Evolutionary conservation across 2,113 vertebrate species (phyloP).

Genomic region (Scomber scombrus): DNA sequence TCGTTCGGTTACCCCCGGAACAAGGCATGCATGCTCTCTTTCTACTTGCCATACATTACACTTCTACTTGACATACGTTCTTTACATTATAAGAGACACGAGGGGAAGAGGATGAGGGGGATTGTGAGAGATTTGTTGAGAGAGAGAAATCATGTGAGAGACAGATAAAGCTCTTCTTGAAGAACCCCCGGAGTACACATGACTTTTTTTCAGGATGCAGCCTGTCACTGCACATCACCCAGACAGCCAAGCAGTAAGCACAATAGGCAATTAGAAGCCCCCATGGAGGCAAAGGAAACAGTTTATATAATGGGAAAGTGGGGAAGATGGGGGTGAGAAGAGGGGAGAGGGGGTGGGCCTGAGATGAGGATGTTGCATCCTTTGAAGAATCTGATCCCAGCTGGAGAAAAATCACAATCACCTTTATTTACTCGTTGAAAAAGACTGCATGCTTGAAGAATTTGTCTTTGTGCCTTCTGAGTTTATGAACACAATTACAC

Average conservation of each 20-base stretch:
- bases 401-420: constrained; percentile 33
- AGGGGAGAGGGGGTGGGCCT: not conserved
- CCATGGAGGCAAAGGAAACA: constrained; percentile 47
- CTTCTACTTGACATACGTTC: constrained; percentile 38
- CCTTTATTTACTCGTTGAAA: constrained; percentile 44
- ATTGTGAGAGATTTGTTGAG: constrained; percentile 11
- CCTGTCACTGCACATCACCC: constrained; percentile 67
- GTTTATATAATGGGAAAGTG: constrained; percentile 16
- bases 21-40: constrained; percentile 14
- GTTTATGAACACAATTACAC: constrained; percentile 41
- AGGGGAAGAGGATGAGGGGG: not conserved
- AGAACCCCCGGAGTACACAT: constrained; percentile 46
- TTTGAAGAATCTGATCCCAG: constrained; percentile 42
- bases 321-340: not conserved
- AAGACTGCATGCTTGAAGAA: constrained; percentile 8
- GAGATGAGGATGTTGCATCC: constrained; percentile 15
- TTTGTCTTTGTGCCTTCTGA: not conserved
- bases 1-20: constrained; percentile 19
- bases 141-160: constrained; percentile 37
- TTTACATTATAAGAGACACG: constrained; percentile 31
- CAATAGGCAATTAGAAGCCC: constrained; percentile 71
- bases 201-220: constrained; percentile 32
- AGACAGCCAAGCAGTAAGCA: constrained; percentile 47
- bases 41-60: constrained; percentile 39
- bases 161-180: constrained; percentile 40